A percentile compares a stretch with the other conserved stretches of the same genome.
These are phyloP conservation scores for Cosmia pyralina DNA, from an alignment of 2,888 invertebrate genomes.

Conservation along the genomic window DNA sequence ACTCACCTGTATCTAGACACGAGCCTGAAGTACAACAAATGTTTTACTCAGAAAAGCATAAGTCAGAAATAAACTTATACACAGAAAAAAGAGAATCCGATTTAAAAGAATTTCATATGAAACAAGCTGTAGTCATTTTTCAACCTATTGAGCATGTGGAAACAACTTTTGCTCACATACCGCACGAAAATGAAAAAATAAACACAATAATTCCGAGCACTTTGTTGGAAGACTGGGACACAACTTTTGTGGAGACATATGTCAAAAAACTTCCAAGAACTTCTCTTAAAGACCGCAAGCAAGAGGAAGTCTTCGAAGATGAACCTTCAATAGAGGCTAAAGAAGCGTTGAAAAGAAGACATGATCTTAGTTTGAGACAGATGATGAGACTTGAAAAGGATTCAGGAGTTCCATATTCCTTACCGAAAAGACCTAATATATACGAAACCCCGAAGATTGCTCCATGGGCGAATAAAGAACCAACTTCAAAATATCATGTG, in stretches of 20 bases:
- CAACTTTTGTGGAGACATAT: slow-evolving; percentile 3
- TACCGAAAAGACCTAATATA: slow-evolving; percentile 18
- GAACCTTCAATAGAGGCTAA: slow-evolving; percentile 21
- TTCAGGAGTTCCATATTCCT: background rate
- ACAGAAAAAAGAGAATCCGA: background rate
- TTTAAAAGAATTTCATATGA: background rate
- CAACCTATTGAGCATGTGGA: background rate
- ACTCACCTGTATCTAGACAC: slow-evolving; percentile 7
- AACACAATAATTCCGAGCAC: background rate
- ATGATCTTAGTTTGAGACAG: slow-evolving; percentile 40
- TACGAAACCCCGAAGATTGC: slow-evolving; percentile 37
- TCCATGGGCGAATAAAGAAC: slow-evolving; percentile 30
- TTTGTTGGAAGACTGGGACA: slow-evolving; percentile 4
- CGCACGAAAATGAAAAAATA: background rate
- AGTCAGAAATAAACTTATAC: slow-evolving; percentile 17
- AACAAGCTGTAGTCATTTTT: slow-evolving; percentile 13
- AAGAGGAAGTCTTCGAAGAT: slow-evolving; percentile 26
- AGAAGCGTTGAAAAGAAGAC: slow-evolving; percentile 41
- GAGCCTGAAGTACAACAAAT: slow-evolving; percentile 34
- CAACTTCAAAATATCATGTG: slow-evolving; percentile 7
- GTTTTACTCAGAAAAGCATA: slow-evolving; percentile 24
- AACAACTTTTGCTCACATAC: background rate
- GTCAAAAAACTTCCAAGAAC: slow-evolving; percentile 9
- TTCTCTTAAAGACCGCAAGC: slow-evolving; percentile 11
- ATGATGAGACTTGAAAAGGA: slow-evolving; percentile 16